phyloP scores from a whole-genome alignment of 2,888 invertebrate species.

The Pinctada fucata region DNA sequence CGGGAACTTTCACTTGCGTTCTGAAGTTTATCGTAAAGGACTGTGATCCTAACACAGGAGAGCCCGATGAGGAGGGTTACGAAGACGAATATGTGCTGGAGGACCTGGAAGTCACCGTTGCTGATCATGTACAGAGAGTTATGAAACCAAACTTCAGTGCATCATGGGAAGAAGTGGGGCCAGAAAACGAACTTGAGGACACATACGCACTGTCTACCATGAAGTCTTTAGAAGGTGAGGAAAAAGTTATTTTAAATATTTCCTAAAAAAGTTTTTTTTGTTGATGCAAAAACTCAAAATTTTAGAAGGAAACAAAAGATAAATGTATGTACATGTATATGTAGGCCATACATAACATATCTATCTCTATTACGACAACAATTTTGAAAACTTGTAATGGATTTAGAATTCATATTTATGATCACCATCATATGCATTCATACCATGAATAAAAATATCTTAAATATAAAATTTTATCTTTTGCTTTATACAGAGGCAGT shows the following conservation, averaged over 20 bases:
- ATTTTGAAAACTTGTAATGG: too few relatives aligned
- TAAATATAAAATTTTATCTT: neutral
- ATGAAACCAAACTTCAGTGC: constrained; percentile 87
- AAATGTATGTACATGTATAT: too few relatives aligned
- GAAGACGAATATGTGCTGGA: constrained; percentile 96
- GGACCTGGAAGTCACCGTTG: constrained; percentile 90
- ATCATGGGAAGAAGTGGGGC: constrained; percentile 87
- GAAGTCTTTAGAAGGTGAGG: constrained; percentile 83
- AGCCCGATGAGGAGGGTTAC: constrained; percentile 96
- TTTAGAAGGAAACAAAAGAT: too few relatives aligned
- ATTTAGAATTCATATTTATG: too few relatives aligned
- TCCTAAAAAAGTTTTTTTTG: neutral
- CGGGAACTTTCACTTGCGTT: constrained; percentile 90
- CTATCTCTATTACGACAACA: too few relatives aligned
- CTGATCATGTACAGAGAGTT: constrained; percentile 90
- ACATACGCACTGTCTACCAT: constrained; percentile 92
- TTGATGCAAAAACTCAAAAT: neutral
- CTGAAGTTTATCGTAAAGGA: constrained; percentile 96
- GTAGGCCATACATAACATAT: too few relatives aligned
- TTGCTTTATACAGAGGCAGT: constrained; percentile 82
- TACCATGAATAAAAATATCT: too few relatives aligned
- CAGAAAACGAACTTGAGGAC: constrained; percentile 87
- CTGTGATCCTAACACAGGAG: constrained; percentile 95
- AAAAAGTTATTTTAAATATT: neutral
- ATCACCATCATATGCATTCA: too few relatives aligned